Percentiles rank a stretch among this genome's conserved stretches.
Conservation (phyloP, 2,797 vertebrate species). For the Monodelphis domestica region DNA sequence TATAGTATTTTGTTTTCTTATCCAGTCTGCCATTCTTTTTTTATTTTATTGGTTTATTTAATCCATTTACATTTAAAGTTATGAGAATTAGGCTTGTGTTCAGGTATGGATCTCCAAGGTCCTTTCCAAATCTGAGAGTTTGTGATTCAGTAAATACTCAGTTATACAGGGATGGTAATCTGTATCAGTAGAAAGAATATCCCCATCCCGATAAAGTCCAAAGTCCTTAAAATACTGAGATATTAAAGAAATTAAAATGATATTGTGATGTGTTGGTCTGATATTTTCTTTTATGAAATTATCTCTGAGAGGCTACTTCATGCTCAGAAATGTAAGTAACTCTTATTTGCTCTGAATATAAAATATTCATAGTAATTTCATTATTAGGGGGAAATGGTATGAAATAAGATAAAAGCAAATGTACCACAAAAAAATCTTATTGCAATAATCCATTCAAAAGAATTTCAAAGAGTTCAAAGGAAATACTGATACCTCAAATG, state of each 20-base stretch:
- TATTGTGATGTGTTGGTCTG: neutral
- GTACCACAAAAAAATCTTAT: neutral
- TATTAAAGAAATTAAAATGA: neutral
- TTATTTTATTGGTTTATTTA: neutral
- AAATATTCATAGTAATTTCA: neutral
- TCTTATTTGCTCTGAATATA: neutral
- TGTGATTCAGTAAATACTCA: neutral
- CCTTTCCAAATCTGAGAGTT: neutral
- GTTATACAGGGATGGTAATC: neutral
- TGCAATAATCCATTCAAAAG: neutral
- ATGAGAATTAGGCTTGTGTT: neutral
- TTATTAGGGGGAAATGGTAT: neutral
- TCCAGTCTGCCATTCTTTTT: neutral
- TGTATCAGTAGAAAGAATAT: neutral
- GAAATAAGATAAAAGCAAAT: neutral
- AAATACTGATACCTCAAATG: neutral
- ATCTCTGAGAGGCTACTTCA: neutral
- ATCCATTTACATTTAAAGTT: neutral
- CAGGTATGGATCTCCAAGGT: neutral
- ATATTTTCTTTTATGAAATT: neutral
- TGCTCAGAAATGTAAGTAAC: neutral
- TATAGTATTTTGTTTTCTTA: neutral
- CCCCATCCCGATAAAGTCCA: neutral
- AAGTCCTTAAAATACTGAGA: neutral
- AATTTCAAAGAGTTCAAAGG: neutral